phyloP scores from a whole-genome alignment of 2,113 vertebrate species.

The Sus scrofa region DNA sequence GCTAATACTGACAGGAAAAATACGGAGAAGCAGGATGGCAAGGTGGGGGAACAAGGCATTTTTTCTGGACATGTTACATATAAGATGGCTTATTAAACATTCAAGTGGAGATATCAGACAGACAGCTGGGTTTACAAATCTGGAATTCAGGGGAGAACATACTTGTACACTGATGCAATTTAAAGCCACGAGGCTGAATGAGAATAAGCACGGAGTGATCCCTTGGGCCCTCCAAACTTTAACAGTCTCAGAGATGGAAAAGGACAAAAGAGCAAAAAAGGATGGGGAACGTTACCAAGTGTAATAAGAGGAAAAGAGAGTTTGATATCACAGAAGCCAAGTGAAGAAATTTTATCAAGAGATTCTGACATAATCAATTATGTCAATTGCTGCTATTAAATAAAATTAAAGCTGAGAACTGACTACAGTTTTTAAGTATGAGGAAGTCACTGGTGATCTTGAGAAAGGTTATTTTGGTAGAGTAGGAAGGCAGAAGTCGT shows the following conservation, averaged over 20 bases:
- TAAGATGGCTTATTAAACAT: neutral
- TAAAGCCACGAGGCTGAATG: slow-evolving; percentile 27
- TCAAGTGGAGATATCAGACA: neutral
- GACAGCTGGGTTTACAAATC: neutral
- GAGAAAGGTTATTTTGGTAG: neutral
- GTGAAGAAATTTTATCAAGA: neutral
- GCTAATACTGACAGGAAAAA: neutral
- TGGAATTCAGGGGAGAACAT: slow-evolving; percentile 46
- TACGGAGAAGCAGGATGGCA: neutral
- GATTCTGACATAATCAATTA: neutral
- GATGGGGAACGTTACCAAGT: neutral
- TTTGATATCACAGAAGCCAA: neutral
- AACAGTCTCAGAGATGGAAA: slow-evolving; percentile 30
- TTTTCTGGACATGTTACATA: neutral
- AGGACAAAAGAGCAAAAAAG: neutral
- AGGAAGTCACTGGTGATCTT: neutral
- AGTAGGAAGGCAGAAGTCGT: neutral
- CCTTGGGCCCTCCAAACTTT: neutral
- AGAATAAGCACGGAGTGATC: slow-evolving; percentile 48
- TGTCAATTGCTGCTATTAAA: slow-evolving; percentile 17
- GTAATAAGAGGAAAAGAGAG: neutral
- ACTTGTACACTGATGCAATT: slow-evolving; percentile 48
- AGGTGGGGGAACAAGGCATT: neutral
- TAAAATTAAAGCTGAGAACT: neutral
- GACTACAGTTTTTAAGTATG: slow-evolving; percentile 15